Conservation (phyloP, 2,797 vertebrate species). For the Orientallactaga sibirica region DNA sequence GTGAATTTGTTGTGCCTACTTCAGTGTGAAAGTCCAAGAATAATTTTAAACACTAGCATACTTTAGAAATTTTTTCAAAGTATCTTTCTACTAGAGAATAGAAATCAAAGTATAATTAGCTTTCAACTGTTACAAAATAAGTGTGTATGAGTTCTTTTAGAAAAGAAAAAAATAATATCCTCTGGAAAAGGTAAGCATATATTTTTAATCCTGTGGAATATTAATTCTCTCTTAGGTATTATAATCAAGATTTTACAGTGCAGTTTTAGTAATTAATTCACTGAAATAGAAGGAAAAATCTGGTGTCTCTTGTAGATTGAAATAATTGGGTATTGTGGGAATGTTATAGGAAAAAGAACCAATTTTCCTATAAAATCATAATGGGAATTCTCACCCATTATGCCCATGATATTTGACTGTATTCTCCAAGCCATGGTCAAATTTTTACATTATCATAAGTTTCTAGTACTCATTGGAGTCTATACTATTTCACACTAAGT, state of each 20-base stretch:
- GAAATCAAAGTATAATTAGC: conserved; percentile 28
- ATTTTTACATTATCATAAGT: background rate
- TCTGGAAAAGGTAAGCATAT: conserved; percentile 23
- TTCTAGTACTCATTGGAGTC: background rate
- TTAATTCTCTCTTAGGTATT: conserved; percentile 44
- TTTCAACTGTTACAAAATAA: background rate
- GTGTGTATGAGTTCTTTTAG: background rate
- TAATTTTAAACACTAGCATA: background rate
- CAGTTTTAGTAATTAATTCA: conserved; percentile 75
- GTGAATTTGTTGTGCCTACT: background rate
- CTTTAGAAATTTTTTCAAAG: background rate
- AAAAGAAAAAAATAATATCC: conserved; percentile 56
- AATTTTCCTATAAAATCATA: conserved; percentile 44
- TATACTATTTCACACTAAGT: conserved; percentile 39
- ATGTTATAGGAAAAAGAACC: conserved; percentile 43
- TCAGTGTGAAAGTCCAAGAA: background rate
- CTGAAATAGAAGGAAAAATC: conserved; percentile 63
- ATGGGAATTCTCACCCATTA: conserved; percentile 49
- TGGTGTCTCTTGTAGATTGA: conserved; percentile 61
- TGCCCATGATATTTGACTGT: background rate
- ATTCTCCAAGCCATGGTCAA: conserved; percentile 14
- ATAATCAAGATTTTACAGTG: conserved; percentile 55
- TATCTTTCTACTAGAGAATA: background rate
- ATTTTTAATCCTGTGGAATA: conserved; percentile 52
- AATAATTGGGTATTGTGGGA: conserved; percentile 79